Conservation (phyloP, 1,140 invertebrate species). For the Meloidogyne chitwoodi region DNA sequence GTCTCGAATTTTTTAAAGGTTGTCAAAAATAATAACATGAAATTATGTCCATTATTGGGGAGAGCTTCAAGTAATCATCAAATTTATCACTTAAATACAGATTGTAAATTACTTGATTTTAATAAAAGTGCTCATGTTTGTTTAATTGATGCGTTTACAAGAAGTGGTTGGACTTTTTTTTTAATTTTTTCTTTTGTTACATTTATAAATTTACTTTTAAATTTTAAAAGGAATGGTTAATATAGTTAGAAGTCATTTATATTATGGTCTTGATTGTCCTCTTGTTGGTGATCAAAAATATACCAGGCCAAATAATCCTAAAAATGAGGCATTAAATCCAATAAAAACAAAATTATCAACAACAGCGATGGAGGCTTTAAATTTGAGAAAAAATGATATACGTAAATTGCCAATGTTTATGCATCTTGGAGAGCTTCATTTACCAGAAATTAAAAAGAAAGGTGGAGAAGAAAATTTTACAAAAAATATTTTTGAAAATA, state of each 20-base stretch:
- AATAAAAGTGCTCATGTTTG: background rate
- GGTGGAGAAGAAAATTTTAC: background rate
- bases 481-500: background rate
- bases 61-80: background rate
- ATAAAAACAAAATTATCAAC: background rate
- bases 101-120: conserved; percentile 8
- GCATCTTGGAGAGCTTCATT: conserved; percentile 17
- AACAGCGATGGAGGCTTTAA: conserved; percentile 2
- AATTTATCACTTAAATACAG: conserved; percentile 26
- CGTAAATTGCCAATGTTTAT: conserved; percentile 30
- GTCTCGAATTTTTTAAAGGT: conserved; percentile 3
- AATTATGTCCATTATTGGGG: conserved; percentile 18
- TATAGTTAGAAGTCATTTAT: conserved; percentile 28
- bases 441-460: background rate
- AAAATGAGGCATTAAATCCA: background rate
- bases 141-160: conserved; percentile 22
- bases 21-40: background rate
- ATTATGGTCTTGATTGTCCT: conserved; percentile 22
- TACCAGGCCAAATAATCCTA: background rate
- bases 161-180: background rate
- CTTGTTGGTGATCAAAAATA: conserved; percentile 19
- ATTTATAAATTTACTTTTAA: background rate
- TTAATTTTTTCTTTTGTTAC: conserved; percentile 1
- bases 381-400: conserved; percentile 10
- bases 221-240: conserved; percentile 9